Evolutionary conservation across 2,113 vertebrate genomes (phyloP), one percentile per base, ranked within the genome.

Genomic region (Lasiurus cinereus): DNA sequence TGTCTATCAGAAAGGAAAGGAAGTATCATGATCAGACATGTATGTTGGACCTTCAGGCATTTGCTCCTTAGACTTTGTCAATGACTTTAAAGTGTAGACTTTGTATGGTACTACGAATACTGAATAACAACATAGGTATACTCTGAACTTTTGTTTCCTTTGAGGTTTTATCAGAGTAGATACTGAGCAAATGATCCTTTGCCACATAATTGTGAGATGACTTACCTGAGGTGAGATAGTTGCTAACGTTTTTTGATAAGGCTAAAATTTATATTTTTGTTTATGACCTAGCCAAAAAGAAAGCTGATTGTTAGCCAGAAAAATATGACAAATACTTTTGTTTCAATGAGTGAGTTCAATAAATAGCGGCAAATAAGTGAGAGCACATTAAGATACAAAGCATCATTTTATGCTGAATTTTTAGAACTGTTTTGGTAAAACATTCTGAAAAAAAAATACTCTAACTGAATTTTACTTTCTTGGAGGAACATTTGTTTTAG

Each of bases 91-190:
- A 94, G 46, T 39, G 46, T 43, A 59, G 54, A 59, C 73, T 83
- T 94, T 86, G 62, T 89, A 0, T 8, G 46, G 15, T 39, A 13
- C 19, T 36, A 0, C 36, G 31, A 24, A 70, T 13, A 56, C 39
- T 80, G 69, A 52, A 56, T 93, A 83, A 33, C 1, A 79, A 66
- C 84, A 76, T 22, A 80, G 27, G 6, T 50, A 82, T 48, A n/a
- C 16, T 62, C 14, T 94, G 72, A 93, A 66, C 24, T 52, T 43
- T 18, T 70, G 36, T 69, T 19, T 86, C 18, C 29, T 66, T 90
- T 10, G 39, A 88, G 16, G 3, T 87, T 93, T 96, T 91, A 76
- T 94, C 9, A 69, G 70, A 84, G 69, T 2, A 87, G n/a, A 64
- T 19, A 46, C 24, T 19, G 77, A 87, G 5, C 6, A 77, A 91